Base-by-base conservation (phyloP, 2,113 vertebrate species). In the Plestiodon gilberti region DNA sequence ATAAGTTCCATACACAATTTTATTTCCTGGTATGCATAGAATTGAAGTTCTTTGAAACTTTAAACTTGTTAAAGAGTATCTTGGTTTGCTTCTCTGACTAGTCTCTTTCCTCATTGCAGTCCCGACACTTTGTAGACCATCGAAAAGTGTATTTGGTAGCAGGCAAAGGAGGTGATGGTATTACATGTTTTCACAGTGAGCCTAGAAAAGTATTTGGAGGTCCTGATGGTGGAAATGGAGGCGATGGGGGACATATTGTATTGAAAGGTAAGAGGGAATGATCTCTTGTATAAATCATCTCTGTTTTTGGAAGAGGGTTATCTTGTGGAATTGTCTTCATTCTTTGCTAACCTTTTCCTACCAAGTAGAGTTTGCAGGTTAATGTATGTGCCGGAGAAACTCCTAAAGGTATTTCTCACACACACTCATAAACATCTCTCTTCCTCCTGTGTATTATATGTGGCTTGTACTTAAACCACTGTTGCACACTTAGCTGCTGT, bases 141-240 rank as follows among this genome's bases (percentile, higher is more conserved):
- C 97, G 98, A 4, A 95, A 92, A 25, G 97, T 99, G 84, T 96
- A 93, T 4, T 91, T 99, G 48, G 64, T 95, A 10, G 98, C 97
- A 28, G 99, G 99, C 0, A 95, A 86, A 0, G 99, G 99, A 6
- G 99, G 98, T 1, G 93, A 92, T 8, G 99, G 99, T 0, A 92
- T 84, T 40, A 96, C 94, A 83, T 97, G 96, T 92, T 99, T 99
- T 93, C 93, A 97, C 92, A 99, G 99, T 2, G 98, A 99, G 70
- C 99, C 99, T 40, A 94, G 98, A 18, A 99, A 99, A 94, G 95
- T 98, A 84, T 99, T 97, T 90, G 99, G 98, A 1, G 99, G 99
- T n/a, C 99, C 99, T 0, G 98, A 98, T 28, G 99, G 99, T 22
- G 99, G 99, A 14, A 97, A 99, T 2, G 99, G 99, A 52, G 99